phyloP scores from a whole-genome alignment of 2,888 invertebrate genomes.

The Ctena decussata region DNA sequence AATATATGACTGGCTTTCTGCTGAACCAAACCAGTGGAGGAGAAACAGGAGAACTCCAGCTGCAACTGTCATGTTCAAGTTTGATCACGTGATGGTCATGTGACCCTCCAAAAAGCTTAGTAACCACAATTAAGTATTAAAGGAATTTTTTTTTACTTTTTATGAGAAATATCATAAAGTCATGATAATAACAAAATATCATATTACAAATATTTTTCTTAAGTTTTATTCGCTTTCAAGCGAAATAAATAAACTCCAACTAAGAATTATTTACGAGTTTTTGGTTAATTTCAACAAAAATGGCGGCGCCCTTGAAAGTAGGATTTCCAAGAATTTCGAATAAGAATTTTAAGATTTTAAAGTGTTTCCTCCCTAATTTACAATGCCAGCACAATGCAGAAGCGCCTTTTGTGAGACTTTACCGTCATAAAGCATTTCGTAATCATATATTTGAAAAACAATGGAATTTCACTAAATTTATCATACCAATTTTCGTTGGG shows the following conservation, averaged over 20 bases:
- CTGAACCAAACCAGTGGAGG: background rate
- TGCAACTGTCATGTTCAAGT: background rate
- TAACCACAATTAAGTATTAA: no score
- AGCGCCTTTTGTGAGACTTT: background rate
- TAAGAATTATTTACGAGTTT: background rate
- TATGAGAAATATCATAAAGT: no score
- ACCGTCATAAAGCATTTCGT: background rate
- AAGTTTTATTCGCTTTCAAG: no score
- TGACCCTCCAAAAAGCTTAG: background rate
- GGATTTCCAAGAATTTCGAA: background rate
- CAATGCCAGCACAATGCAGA: background rate
- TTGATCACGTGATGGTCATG: background rate
- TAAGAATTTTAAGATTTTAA: background rate
- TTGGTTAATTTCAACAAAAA: background rate
- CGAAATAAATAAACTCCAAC: no score
- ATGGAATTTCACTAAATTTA: background rate
- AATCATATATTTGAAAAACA: background rate
- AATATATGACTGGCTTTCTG: conserved; percentile 24
- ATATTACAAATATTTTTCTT: no score
- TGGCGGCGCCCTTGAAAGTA: background rate
- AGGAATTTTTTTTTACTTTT: no score
- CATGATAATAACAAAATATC: no score
- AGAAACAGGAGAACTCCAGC: background rate
- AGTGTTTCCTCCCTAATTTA: background rate
- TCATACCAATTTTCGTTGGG: background rate